A percentile compares a stretch with the other conserved stretches of the same genome.
Conservation (phyloP, 2,113 vertebrate species). For the Cephalopholis sonnerati region DNA sequence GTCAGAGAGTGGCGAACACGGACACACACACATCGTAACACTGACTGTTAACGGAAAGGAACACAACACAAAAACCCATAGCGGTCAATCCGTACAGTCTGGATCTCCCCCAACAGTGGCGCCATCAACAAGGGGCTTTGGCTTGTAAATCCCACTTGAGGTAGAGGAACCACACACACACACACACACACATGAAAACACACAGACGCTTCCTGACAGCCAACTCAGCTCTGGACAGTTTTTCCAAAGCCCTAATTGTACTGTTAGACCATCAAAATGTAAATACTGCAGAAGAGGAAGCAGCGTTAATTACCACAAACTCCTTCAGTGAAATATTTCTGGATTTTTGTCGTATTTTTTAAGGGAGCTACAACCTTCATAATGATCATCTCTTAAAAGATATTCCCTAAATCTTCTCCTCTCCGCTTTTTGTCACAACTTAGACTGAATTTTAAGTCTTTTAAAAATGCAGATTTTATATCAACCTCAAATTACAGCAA, state of each 20-base stretch:
- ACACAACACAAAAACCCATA: neutral
- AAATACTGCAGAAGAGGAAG: constrained; percentile 72
- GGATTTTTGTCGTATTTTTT: constrained; percentile 64
- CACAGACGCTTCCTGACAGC: constrained; percentile 18
- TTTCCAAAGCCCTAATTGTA: constrained; percentile 86
- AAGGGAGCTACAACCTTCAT: neutral
- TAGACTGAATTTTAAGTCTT: neutral
- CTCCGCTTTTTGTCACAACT: neutral
- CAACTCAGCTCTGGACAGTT: constrained; percentile 81
- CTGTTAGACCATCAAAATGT: constrained; percentile 79
- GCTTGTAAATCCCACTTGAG: constrained; percentile 44
- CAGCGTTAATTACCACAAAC: constrained; percentile 79
- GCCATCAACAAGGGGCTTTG: constrained; percentile 23
- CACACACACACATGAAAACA: neutral
- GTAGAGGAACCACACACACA: neutral
- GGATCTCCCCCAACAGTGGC: constrained; percentile 26
- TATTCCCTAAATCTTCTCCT: neutral
- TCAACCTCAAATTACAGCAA: neutral
- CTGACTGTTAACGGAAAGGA: neutral
- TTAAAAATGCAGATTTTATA: neutral
- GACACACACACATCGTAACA: neutral
- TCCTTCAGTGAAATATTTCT: constrained; percentile 76
- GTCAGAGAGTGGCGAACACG: neutral
- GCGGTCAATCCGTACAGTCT: constrained; percentile 22
- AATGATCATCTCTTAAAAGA: neutral